A percentile compares a stretch with the other conserved stretches of the same genome.
These are phyloP conservation scores for Catocala nupta DNA, from an alignment of 2,888 invertebrate species.

Conservation along the genomic window DNA sequence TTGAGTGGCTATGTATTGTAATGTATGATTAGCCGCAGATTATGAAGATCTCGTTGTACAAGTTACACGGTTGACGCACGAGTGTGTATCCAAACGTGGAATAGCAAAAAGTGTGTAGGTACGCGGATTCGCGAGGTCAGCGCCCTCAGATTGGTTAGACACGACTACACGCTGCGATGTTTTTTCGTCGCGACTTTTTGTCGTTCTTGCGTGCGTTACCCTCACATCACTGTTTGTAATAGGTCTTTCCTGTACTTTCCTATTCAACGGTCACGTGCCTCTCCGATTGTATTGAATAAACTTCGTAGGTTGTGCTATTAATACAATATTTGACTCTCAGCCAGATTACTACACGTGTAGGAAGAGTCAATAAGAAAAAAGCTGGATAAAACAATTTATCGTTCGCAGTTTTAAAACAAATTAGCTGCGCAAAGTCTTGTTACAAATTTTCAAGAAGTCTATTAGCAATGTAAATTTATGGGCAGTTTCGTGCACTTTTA, in stretches of 20 bases:
- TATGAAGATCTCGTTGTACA: conserved; percentile 43
- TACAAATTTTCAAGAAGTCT: conserved; percentile 21
- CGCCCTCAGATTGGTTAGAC: conserved; percentile 77
- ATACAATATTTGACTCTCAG: conserved; percentile 44
- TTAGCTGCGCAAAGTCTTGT: conserved; percentile 13
- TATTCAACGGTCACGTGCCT: conserved; percentile 27
- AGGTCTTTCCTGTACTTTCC: conserved; percentile 43
- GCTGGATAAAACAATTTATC: conserved; percentile 26
- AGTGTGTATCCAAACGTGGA: conserved; percentile 52
- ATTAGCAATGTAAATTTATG: conserved; percentile 26
- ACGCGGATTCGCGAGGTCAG: conserved; percentile 77
- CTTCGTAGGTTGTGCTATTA: conserved; percentile 40
- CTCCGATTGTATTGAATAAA: conserved; percentile 41
- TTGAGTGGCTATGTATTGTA: too few species aligned
- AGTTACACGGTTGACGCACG: conserved; percentile 52
- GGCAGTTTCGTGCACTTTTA: conserved; percentile 26
- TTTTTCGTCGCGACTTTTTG: conserved; percentile 74
- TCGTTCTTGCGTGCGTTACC: conserved; percentile 78
- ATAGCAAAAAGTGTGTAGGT: conserved; percentile 63
- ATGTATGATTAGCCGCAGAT: conserved; percentile 33
- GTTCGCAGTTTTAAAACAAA: conserved; percentile 22
- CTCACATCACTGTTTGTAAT: conserved; percentile 55
- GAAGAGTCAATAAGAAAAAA: conserved; percentile 27
- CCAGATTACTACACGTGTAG: conserved; percentile 41
- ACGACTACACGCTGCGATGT: conserved; percentile 64